A percentile compares a stretch with the other conserved stretches of the same genome.
phyloP scores from a whole-genome alignment of 2,888 invertebrate genomes.

The Nipponacmea schrenckii region DNA sequence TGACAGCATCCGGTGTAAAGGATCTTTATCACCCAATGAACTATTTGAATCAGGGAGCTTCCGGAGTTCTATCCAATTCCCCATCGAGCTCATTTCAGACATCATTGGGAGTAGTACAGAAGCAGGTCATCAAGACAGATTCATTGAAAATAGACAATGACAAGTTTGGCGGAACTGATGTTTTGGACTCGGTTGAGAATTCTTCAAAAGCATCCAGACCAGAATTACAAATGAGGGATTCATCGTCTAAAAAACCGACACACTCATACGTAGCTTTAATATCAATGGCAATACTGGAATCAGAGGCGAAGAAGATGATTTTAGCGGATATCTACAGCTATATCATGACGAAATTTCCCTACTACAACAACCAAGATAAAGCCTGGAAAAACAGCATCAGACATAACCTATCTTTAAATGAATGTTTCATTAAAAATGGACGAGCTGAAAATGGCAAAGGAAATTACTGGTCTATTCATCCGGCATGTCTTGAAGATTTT shows the following conservation, averaged over 20 bases:
- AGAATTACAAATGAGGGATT: too few relatives aligned
- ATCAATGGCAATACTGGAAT: slow-evolving; percentile 94
- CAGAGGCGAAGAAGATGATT: slow-evolving; percentile 89
- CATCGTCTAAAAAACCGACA: slow-evolving; percentile 79
- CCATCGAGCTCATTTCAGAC: too few relatives aligned
- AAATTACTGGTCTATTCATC: slow-evolving; percentile 98
- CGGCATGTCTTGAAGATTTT: slow-evolving; percentile 96
- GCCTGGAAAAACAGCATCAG: slow-evolving; percentile 98
- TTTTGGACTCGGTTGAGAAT: too few relatives aligned
- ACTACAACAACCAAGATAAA: slow-evolving; percentile 92
- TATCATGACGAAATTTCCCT: slow-evolving; percentile 94
- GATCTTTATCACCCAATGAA: too few relatives aligned
- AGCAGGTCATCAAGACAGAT: too few relatives aligned
- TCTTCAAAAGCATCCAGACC: too few relatives aligned
- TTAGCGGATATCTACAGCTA: slow-evolving; percentile 97
- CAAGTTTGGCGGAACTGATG: too few relatives aligned
- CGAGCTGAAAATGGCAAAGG: slow-evolving; percentile 97
- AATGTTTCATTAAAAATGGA: slow-evolving; percentile 96
- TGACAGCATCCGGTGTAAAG: too few relatives aligned
- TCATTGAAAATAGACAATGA: too few relatives aligned
- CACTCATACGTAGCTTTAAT: slow-evolving; percentile 98
- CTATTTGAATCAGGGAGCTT: too few relatives aligned
- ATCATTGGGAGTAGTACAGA: too few relatives aligned
- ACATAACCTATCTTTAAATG: slow-evolving; percentile 94
- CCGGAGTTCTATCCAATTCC: too few relatives aligned